Conservation (phyloP, 1,140 invertebrate genomes). For the Brachionus calyciflorus region DNA sequence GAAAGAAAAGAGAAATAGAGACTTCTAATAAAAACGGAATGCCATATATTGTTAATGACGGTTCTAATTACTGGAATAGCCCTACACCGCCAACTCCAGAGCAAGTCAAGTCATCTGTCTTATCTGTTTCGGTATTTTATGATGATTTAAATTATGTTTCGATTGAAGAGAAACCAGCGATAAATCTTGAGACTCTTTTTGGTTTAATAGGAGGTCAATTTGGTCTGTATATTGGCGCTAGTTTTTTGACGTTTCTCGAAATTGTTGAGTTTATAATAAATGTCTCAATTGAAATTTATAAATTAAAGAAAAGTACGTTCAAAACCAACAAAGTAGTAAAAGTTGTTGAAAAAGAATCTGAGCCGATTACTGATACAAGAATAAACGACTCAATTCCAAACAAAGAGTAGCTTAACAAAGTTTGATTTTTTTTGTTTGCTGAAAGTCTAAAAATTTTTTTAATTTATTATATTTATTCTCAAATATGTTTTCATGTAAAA, state of each 20-base stretch:
- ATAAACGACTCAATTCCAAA: too few relatives aligned
- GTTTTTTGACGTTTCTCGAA: not conserved
- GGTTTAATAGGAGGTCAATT: conserved; percentile 28
- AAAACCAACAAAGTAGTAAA: too few relatives aligned
- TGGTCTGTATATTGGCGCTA: not conserved
- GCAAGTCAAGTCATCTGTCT: not conserved
- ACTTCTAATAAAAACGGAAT: not conserved
- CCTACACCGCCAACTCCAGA: not conserved
- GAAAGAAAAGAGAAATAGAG: not conserved
- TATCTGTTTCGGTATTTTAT: conserved; percentile 23
- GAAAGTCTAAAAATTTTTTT: too few relatives aligned
- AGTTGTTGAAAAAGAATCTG: too few relatives aligned
- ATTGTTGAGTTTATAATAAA: too few relatives aligned
- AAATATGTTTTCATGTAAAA: too few relatives aligned
- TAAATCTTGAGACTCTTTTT: conserved; percentile 11
- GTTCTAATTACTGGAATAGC: not conserved
- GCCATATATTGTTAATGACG: not conserved
- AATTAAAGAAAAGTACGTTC: too few relatives aligned
- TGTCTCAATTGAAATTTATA: too few relatives aligned
- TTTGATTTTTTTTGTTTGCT: too few relatives aligned
- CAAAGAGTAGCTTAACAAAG: too few relatives aligned
- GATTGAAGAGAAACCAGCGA: conserved; percentile 12
- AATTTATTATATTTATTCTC: too few relatives aligned
- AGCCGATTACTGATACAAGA: too few relatives aligned
- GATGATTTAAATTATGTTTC: not conserved